Evolutionary conservation across 2,797 vertebrate genomes (phyloP).

Genomic region (Hephaestus fuliginosus): DNA sequence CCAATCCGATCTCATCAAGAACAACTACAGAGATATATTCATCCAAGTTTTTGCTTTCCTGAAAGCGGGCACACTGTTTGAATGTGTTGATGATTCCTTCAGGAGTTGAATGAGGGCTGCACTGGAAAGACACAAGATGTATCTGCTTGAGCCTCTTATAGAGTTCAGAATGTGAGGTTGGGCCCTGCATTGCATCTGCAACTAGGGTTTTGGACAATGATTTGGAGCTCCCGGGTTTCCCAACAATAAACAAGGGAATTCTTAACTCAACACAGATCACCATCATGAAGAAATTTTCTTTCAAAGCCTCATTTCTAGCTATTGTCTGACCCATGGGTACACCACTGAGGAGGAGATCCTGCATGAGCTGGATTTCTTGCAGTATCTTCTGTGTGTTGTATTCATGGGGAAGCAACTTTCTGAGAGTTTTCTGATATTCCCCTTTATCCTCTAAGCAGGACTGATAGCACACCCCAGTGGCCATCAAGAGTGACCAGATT

Average conservation of each 20-base stretch:
- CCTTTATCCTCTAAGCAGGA: constrained; percentile 88
- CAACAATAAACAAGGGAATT: constrained; percentile 94
- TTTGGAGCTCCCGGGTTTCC: constrained; percentile 95
- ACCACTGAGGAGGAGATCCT: constrained; percentile 88
- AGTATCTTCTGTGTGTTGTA: constrained; percentile 76
- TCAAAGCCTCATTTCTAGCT: constrained; percentile 91
- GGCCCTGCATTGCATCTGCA: constrained; percentile 93
- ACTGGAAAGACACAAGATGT: constrained; percentile 92
- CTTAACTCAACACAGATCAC: constrained; percentile 92
- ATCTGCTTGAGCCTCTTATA: constrained; percentile 90
- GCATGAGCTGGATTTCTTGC: constrained; percentile 84
- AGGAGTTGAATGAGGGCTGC: constrained; percentile 91
- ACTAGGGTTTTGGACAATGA: constrained; percentile 94
- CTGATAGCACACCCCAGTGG: constrained; percentile 90
- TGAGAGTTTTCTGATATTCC: constrained; percentile 72
- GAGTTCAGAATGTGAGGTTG: constrained; percentile 87
- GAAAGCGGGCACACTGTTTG: constrained; percentile 90
- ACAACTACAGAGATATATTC: constrained; percentile 94
- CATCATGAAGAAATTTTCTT: constrained; percentile 97
- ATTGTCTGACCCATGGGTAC: constrained; percentile 86
- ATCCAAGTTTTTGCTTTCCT: constrained; percentile 90
- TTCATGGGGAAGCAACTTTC: constrained; percentile 69
- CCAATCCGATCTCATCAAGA: constrained; percentile 94
- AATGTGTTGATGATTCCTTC: constrained; percentile 92
- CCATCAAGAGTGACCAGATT: constrained; percentile 90